Evolutionary conservation across 2,888 invertebrate genomes (phyloP).

Genomic region (Hypena proboscidalis): DNA sequence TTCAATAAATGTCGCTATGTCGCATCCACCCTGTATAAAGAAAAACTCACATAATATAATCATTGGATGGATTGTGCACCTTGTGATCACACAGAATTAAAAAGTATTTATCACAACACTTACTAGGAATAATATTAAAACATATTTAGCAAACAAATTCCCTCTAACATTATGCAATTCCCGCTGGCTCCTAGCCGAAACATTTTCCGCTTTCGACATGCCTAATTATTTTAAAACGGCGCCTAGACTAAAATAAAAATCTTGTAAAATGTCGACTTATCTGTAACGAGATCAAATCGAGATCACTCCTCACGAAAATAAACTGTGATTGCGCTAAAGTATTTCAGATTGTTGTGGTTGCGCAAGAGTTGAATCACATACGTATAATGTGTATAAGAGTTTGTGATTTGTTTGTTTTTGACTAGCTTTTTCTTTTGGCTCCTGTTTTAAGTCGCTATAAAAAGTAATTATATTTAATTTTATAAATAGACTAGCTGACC

Average conservation of each 20-base stretch:
- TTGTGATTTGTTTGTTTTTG: not conserved
- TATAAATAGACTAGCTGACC: too few species aligned
- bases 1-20: too few species aligned
- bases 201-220: conserved; percentile 18
- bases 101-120: too few species aligned
- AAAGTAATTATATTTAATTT: too few species aligned
- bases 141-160: conserved; percentile 1
- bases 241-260: conserved; percentile 17
- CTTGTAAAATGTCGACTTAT: conserved; percentile 10
- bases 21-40: too few species aligned
- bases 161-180: conserved; percentile 13
- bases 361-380: not conserved
- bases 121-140: too few species aligned
- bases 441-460: too few species aligned
- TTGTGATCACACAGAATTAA: too few species aligned
- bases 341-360: not conserved
- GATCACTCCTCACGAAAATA: conserved; percentile 26
- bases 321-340: conserved; percentile 19
- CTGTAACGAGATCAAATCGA: conserved; percentile 11
- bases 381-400: not conserved
- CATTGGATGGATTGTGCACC: too few species aligned
- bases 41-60: too few species aligned
- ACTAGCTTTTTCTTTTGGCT: too few species aligned
- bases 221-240: conserved; percentile 22
- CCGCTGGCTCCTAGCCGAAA: conserved; percentile 18